Base-by-base conservation (phyloP, 2,797 vertebrate species). In the Australoheros facetus region DNA sequence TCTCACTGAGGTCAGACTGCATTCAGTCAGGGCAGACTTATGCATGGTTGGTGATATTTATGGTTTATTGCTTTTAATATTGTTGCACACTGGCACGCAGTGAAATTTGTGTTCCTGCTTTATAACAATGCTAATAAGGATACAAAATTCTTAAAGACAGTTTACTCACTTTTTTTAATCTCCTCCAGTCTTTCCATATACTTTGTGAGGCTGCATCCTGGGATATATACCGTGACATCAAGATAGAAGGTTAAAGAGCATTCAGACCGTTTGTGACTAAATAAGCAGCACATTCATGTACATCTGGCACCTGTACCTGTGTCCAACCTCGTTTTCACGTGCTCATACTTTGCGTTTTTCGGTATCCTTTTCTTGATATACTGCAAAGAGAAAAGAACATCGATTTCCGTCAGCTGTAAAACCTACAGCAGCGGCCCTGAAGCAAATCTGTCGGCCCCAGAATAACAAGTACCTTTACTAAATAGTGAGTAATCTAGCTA, bases 141-240 rank as follows among this genome's bases (percentile, higher is more conserved):
- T 66, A 66, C 42, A 5, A 19, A 48, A 48, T 66, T 28, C 17
- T 51, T 51, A 30, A 69, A 69, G 64, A 69, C 17, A 70, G n/a
- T 8, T 23, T 53, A 97, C 98, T 97, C 91, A 99, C 98, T 97
- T 95, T 90, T 97, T 91, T 96, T 97, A 13, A 97, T 96, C 23
- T 97, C 96, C 90, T 98, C 97, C 83, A 98, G 56, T 80, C 92
- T 97, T 90, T 98, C 98, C 87, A 96, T 94, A 80, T 98, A 97
- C 87, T 98, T 99, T 0, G 97, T 95, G 81, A 98, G 93, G 83
- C 98, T 99, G 90, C 83, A 96, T 75, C 98, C 98, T 98, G 28
- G 28, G 48, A 73, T 58, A 84, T 14, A 58, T 62, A 30, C 57
- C 7, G 74, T 17, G 19, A 30, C 42, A 26, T 3, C 21, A 39